These are phyloP conservation scores for Micoletzkya japonica DNA, from an alignment of 2,888 invertebrate species.

Conservation along the genomic window DNA sequence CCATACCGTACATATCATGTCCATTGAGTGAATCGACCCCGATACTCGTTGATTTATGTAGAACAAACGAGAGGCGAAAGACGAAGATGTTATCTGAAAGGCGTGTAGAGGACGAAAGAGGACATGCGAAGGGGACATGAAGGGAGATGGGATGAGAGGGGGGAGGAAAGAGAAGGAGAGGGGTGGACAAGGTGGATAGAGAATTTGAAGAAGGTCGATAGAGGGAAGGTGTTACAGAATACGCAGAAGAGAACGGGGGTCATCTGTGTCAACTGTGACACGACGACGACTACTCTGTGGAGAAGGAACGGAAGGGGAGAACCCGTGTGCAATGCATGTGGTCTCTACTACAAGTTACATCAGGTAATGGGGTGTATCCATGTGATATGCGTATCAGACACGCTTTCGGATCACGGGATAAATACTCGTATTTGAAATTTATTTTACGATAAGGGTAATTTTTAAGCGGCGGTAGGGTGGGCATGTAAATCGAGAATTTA, in stretches of 20 bases:
- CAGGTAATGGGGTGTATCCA: constrained; percentile 38
- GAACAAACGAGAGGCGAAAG: constrained; percentile 24
- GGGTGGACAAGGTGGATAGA: neutral
- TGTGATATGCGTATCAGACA: neutral
- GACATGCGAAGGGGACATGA: neutral
- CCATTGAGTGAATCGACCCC: constrained; percentile 6
- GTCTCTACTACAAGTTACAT: constrained; percentile 92
- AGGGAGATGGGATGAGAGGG: neutral
- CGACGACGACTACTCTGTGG: constrained; percentile 90
- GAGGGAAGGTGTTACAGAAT: constrained; percentile 47
- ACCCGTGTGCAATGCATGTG: constrained; percentile 97
- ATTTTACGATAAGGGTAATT: no score
- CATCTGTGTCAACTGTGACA: constrained; percentile 89
- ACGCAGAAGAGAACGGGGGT: constrained; percentile 77
- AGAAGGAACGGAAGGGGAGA: constrained; percentile 89
- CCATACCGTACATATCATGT: neutral
- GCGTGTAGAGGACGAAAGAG: neutral
- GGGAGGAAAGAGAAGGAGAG: neutral
- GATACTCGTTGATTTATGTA: constrained; percentile 26
- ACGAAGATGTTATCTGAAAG: constrained; percentile 4
- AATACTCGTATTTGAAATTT: no score
- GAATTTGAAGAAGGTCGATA: neutral
- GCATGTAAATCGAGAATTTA: no score
- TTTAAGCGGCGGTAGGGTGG: no score
- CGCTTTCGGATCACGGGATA: neutral